Evolutionary conservation across 1,140 invertebrate species (phyloP), one percentile per base, ranked within the genome.

Genomic region (Bacillus rossius): DNA sequence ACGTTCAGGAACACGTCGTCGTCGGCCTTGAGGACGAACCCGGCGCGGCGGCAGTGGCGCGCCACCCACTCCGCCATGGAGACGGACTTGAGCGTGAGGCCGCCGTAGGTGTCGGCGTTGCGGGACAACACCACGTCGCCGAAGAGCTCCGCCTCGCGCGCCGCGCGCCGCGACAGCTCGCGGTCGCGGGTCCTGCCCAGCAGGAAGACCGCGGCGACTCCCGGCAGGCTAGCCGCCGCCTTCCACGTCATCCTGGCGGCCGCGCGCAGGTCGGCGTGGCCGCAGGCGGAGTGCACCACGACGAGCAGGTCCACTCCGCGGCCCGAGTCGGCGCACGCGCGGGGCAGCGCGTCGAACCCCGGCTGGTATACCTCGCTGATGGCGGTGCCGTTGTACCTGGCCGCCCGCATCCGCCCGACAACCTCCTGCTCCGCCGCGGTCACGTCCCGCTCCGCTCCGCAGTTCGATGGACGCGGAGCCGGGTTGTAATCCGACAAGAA

Each of bases 1-100:
- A 94, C 81, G 73, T 94, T 93, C 40, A 94, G 91, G 68, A 94
- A 93, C 90, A 94, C 92, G 71, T 94, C 91, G 71, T 94, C 91
- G 68, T 94, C 91, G 0, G 89, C 92, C 76, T 95, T 94, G 23
- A 94, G 76, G 49, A 94, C 72, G 65, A 85, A 91, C 60, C 79
- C 80, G 26, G 84, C 86, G 53, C 81, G 79, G 14, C 85, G 80
- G 70, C 91, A 95, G 67, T 90, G 87, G 49, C 79, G 84, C 65
- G 87, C 83, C 0, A 85, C 81, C 91, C 90, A 92, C 70, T 94
- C 90, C 47, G 94, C 72, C 68, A 88, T 87, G 8, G 90, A 91
- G 26, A 94, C 82, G 4, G 88, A 91, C 75, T 94, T 94, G 1
- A 94, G 74, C 2, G 92, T 94, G 19, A 94, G 78, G 73, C 94